Percentiles rank a stretch among this genome's conserved stretches.
Conservation (phyloP, 1,140 invertebrate species). For the Drosophila truncata region DNA sequence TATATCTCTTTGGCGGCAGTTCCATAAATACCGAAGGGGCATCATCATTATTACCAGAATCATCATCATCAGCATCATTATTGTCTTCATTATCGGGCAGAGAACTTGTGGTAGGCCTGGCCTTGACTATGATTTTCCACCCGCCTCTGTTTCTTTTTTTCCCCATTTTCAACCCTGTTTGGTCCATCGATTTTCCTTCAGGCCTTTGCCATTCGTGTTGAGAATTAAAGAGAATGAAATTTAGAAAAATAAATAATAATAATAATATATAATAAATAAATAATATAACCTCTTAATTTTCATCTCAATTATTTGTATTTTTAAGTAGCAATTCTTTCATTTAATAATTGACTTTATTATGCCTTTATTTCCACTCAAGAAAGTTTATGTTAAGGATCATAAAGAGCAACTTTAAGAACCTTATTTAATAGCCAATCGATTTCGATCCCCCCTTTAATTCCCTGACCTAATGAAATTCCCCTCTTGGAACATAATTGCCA, state of each 20-base stretch:
- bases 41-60: constrained; percentile 13
- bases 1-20: constrained; percentile 52
- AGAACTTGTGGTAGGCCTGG: constrained; percentile 44
- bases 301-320: not conserved
- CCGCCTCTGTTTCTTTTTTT: not conserved
- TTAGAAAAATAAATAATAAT: not conserved
- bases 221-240: constrained; percentile 10
- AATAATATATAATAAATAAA: not conserved
- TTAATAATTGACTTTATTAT: not conserved
- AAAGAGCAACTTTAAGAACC: too few species aligned
- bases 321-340: not conserved
- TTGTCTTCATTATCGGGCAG: not conserved
- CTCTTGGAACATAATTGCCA: constrained; percentile 5
- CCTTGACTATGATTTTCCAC: constrained; percentile 40
- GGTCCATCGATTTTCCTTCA: constrained; percentile 31
- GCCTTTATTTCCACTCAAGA: not conserved
- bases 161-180: constrained; percentile 4
- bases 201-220: too few species aligned
- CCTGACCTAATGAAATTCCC: constrained; percentile 21
- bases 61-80: constrained; percentile 1
- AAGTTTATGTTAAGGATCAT: not conserved
- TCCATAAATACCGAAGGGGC: constrained; percentile 47
- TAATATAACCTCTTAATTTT: not conserved
- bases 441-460: not conserved
- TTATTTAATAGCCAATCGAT: constrained; percentile 12